A percentile compares a stretch with the other conserved stretches of the same genome.
Conservation (phyloP, 2,888 invertebrate species). For the Ephialtes manifestator region DNA sequence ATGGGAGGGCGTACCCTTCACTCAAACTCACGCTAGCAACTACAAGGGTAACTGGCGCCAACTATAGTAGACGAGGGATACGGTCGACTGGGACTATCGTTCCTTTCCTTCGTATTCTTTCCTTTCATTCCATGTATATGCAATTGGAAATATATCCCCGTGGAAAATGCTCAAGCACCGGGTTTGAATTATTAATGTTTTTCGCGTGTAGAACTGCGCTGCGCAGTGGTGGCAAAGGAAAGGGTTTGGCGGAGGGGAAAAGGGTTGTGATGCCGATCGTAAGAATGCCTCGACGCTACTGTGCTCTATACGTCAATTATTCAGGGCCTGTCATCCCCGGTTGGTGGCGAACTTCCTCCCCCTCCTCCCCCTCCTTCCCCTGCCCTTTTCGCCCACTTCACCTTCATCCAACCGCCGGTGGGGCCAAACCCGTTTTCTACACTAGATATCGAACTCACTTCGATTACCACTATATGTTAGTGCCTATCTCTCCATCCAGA, state of each 20-base stretch:
- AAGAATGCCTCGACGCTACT: constrained; percentile 81
- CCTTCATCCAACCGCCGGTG: background rate
- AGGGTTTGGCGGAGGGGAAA: constrained; percentile 70
- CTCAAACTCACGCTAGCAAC: constrained; percentile 31
- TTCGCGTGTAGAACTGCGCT: constrained; percentile 49
- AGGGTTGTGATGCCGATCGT: constrained; percentile 79
- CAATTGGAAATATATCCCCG: constrained; percentile 59
- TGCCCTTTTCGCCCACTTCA: background rate
- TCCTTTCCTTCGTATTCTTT: background rate
- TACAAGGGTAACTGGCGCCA: constrained; percentile 66
- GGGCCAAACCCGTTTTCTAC: constrained; percentile 5
- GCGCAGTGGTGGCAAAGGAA: constrained; percentile 66
- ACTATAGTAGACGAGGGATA: constrained; percentile 50
- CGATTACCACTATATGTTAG: background rate
- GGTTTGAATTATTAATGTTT: constrained; percentile 67
- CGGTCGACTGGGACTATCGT: constrained; percentile 18
- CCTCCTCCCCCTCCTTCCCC: background rate
- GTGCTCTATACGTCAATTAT: constrained; percentile 78
- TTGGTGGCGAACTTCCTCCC: constrained; percentile 58
- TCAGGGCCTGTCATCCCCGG: constrained; percentile 82
- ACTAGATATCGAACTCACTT: background rate
- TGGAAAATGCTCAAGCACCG: constrained; percentile 66
- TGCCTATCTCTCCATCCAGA: background rate
- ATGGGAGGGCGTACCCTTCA: constrained; percentile 49
- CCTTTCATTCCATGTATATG: constrained; percentile 27